Base-by-base conservation (phyloP, 2,888 invertebrate genomes). In the Diadegma fenestrale region DNA sequence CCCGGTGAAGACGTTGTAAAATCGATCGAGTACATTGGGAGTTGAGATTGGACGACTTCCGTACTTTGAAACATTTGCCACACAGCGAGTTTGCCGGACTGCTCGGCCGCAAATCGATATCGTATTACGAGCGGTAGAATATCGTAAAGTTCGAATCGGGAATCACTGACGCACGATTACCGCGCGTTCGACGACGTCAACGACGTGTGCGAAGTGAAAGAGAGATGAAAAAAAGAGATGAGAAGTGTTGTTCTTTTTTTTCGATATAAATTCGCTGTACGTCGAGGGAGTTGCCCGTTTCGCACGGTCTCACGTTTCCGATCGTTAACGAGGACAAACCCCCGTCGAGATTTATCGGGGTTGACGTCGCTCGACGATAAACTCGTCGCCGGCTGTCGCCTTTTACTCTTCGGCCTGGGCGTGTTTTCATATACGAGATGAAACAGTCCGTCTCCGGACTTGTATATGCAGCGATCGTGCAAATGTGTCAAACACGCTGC, bases 71-170 rank as follows among this genome's bases (percentile, higher is more conserved):
- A 68, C 45, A 68, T 58, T 58, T 5, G 54, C 14, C 54, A 22
- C 22, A 58, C 22, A 48, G 63, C 75, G 71, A 78, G 17, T 48
- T 54, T 64, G 54, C 37, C 45, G 48, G n/a, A 41, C 61, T n/a
- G n/a, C n/a, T 45, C 45, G 41, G 64, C 37, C 48, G 41, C 6
- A 43, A 26, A 73, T 41, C 61, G 26, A 48, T 82, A 66, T 85
- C 51, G 73, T 54, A 45, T 78, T 75, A 75, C 75, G 72, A 78
- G 68, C 58, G 26, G 48, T 85, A 71, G 86, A 76, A 81, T 88
- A 86, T 89, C 87, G 89, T 90, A 90, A 89, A 90, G 85, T 87
- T 84, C 82, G 66, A 87, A 86, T 87, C 85, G 86, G 88, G 89
- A 90, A 89, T 88, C 88, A 90, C 79, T 85, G 86, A 86, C 85